Evolutionary conservation across 2,113 vertebrate genomes (phyloP).

Genomic region (Syrrhaptes paradoxus): DNA sequence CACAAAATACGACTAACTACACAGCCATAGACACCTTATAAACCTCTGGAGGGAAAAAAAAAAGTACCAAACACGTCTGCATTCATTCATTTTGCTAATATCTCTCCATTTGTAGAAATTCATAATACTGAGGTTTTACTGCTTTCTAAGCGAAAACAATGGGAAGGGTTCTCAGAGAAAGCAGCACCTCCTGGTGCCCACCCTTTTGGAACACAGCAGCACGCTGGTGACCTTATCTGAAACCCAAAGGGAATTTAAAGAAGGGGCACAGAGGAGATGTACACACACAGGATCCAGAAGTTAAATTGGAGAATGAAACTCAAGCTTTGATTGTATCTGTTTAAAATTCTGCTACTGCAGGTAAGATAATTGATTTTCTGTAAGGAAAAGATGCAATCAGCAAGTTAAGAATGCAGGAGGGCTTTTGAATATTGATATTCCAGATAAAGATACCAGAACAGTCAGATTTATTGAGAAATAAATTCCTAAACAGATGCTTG

Average conservation of each 20-base stretch:
- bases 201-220: not conserved
- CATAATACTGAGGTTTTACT: not conserved
- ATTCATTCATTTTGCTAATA: not conserved
- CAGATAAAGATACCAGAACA: not conserved
- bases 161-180: not conserved
- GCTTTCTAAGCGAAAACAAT: not conserved
- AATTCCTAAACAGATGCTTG: not conserved
- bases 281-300: not conserved
- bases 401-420: not conserved
- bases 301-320: not conserved
- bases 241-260: not conserved
- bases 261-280: not conserved
- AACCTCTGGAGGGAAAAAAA: not conserved
- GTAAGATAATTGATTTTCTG: slow-evolving; percentile 31
- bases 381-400: slow-evolving; percentile 34
- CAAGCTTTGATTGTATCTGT: not conserved
- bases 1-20: not conserved
- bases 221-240: not conserved
- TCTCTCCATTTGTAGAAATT: not conserved
- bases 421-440: slow-evolving; percentile 32
- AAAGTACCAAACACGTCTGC: not conserved
- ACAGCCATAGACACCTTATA: not conserved
- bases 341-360: slow-evolving; percentile 29
- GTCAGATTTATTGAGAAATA: not conserved
- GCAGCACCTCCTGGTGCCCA: not conserved